Percentiles rank a stretch among this genome's conserved stretches.
These are phyloP conservation scores for Catocala nupta DNA, from an alignment of 2,888 invertebrate genomes.

Conservation along the genomic window DNA sequence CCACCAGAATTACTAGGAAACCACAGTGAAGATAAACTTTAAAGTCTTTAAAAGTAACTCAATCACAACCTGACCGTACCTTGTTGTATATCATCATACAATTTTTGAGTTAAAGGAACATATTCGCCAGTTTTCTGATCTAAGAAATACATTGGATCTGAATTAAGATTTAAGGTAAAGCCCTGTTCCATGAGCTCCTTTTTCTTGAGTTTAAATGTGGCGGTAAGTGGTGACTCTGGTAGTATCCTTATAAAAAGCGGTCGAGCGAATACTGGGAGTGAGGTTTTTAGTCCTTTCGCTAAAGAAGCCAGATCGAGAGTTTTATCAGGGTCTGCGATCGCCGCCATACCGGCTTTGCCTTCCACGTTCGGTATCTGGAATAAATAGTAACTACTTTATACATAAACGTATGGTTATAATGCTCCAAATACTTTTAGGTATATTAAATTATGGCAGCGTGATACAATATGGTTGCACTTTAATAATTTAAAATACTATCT, in stretches of 20 bases:
- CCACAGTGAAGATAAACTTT: not conserved
- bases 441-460: no score
- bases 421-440: no score
- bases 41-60: not conserved
- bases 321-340: conserved; percentile 92
- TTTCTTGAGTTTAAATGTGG: conserved; percentile 97
- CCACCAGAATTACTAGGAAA: not conserved
- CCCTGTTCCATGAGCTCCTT: conserved; percentile 94
- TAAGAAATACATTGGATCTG: conserved; percentile 91
- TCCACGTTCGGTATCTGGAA: conserved; percentile 91
- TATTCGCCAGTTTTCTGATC: conserved; percentile 80
- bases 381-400: no score
- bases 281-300: conserved; percentile 75
- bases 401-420: no score
- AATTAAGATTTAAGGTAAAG: conserved; percentile 88
- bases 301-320: conserved; percentile 87
- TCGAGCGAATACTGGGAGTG: conserved; percentile 93
- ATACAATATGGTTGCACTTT: no score
- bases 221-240: conserved; percentile 92
- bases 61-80: conserved; percentile 85
- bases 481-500: no score
- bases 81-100: conserved; percentile 81
- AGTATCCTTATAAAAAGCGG: conserved; percentile 95
- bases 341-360: conserved; percentile 98
- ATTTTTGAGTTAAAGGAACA: conserved; percentile 76